Evolutionary conservation across 2,797 vertebrate genomes (phyloP), one percentile per base, ranked within the genome.

Genomic region (Linurgus olivaceus): DNA sequence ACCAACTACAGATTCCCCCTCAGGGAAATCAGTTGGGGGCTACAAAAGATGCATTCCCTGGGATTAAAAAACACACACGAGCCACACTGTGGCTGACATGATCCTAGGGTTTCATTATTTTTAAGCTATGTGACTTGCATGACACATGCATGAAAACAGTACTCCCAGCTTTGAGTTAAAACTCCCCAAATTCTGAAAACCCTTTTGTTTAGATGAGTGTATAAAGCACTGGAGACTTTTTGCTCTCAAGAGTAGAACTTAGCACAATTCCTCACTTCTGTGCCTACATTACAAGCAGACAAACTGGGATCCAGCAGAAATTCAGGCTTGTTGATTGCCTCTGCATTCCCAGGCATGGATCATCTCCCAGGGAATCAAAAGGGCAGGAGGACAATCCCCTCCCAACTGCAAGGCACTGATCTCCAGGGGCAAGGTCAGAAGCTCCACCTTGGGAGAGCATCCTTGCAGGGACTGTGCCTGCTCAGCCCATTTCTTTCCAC

Each of bases 231-330:
- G 0, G 0, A 50, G 35, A 14, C 17, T 29, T 52, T 20, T 38
- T 63, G 31, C 68, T 86, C 52, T 71, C 45, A 15, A 18, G n/a
- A n/a, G 37, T 10, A 31, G 58, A 77, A 7, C 17, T 54, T 15
- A 48, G 48, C 42, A 29, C 42, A 57, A 15, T 9, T 59, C 21
- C 1, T 51, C 9, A 1, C 18, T 35, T 37, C 47, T 35, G 42
- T 26, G 62, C 23, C 66, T 29, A 42, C 18, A 42, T 10, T 0
- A 4, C 26, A 18, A 0, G 1, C 48, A 50, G 50, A 67, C 17
- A 38, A 74, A 31, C 7, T 0, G 3, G 2, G n/a, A 47, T 3
- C 13, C 90, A 74, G 76, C 12, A 35, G 61, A 83, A 92, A 74
- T 23, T 37, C 55, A 65, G 54, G 19, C 11, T 42, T 14, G 20